Evolutionary conservation across 1,140 invertebrate species (phyloP), one percentile per base, ranked within the genome.

Genomic region (Ceratina japonica): DNA sequence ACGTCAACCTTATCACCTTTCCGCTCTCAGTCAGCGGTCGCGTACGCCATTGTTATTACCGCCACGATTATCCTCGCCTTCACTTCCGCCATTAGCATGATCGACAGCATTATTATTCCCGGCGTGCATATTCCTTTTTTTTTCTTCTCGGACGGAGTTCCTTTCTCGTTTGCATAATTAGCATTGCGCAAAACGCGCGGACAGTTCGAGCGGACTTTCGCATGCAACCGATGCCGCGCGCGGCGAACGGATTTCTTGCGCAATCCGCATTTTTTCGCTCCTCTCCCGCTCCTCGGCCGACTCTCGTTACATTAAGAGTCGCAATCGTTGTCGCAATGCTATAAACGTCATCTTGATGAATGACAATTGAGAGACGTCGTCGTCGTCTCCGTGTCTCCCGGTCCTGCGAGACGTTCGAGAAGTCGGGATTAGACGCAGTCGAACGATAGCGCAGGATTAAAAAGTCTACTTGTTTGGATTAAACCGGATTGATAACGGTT

Each of bases 51-150:
- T 81, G 81, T 83, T 83, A 83, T 77, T 75, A 61, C 79, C 74
- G 24, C 77, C 79, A 79, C 71, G 79, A 75, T 76, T 68, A 84
- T 81, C 82, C 72, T 84, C 79, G 74, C 78, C 73, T 84, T 80
- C 75, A 73, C 74, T 78, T 69, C 70, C 79, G 79, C 80, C 82
- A 85, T 85, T 84, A 85, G 73, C 74, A 77, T 85, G 82, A 84
- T 85, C 83, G 83, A 84, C 83, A 84, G 79, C 74, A 80, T 83
- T 84, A 85, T 84, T 85, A 85, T 84, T 85, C 82, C 83, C 54
- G 70, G 75, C 83, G 82, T 84, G 70, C 51, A 76, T 75, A 44
- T 44, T 44, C 37, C 5, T 44, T 44, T 44, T 44, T 81, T 80
- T 44, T 44, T 44, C 10, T 81, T 80, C 74, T 83, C 66, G 49